These are phyloP conservation scores for Pseudolaguvia tuberculata DNA, from an alignment of 2,113 vertebrate genomes.

Conservation along the genomic window DNA sequence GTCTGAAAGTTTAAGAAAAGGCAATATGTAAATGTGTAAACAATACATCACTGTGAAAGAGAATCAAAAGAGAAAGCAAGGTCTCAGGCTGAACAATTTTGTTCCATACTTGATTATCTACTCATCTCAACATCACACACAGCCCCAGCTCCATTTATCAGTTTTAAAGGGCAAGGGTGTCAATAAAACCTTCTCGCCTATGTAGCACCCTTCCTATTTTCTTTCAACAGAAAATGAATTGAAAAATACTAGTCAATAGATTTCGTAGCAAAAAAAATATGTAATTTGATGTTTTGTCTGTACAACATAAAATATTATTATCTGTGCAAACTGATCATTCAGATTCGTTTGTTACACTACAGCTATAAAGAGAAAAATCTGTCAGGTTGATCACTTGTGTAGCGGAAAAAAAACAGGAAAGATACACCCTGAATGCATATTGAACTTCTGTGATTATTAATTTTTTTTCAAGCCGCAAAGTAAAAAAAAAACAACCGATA, in stretches of 20 bases:
- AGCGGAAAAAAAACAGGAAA: not conserved
- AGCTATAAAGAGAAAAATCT: not conserved
- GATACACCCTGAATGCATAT: not conserved
- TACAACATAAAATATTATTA: slow-evolving; percentile 23
- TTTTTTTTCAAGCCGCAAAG: slow-evolving; percentile 3
- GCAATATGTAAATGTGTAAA: slow-evolving; percentile 8
- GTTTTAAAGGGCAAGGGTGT: slow-evolving; percentile 46
- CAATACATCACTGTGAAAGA: not conserved
- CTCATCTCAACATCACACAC: slow-evolving; percentile 26
- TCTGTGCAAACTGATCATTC: not conserved
- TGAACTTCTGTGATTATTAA: not conserved
- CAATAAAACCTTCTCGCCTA: slow-evolving; percentile 34
- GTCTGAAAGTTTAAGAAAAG: not conserved
- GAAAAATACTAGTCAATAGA: slow-evolving; percentile 25
- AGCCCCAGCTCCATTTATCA: slow-evolving; percentile 39
- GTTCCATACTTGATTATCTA: slow-evolving; percentile 39
- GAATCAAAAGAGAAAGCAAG: not conserved
- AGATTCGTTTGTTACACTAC: slow-evolving; percentile 23
- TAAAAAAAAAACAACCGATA: not conserved
- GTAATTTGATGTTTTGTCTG: slow-evolving; percentile 26
- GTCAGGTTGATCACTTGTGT: too few relatives aligned
- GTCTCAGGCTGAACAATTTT: slow-evolving; percentile 33
- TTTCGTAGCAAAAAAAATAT: slow-evolving; percentile 22
- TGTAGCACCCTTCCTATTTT: slow-evolving; percentile 6
- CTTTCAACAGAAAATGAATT: slow-evolving; percentile 27